Evolutionary conservation across 2,113 vertebrate species (phyloP).

Genomic region (Tiliqua scincoides): DNA sequence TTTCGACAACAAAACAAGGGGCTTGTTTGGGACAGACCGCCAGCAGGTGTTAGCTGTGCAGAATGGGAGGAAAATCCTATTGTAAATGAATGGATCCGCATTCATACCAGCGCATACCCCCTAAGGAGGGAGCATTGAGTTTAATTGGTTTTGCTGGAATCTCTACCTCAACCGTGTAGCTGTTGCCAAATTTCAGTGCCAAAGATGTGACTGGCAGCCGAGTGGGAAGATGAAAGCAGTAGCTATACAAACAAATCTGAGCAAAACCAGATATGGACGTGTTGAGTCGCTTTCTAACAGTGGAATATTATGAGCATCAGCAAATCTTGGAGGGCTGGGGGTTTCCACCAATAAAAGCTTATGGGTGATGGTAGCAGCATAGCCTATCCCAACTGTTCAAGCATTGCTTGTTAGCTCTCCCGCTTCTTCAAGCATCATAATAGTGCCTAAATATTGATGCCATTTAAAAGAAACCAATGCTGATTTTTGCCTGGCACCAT

Average conservation of each 20-base stretch:
- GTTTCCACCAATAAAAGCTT: neutral
- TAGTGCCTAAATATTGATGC: neutral
- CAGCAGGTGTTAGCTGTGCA: constrained; percentile 26
- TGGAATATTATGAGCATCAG: constrained; percentile 50
- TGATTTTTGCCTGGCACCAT: neutral
- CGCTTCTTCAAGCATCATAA: neutral
- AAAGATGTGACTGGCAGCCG: neutral
- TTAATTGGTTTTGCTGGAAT: constrained; percentile 18
- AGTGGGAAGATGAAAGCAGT: constrained; percentile 29
- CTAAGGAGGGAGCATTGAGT: neutral
- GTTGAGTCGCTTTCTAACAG: constrained; percentile 56
- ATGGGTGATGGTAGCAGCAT: neutral
- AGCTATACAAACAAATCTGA: constrained; percentile 39
- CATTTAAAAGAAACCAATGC: neutral
- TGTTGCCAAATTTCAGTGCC: neutral
- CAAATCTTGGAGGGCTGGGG: neutral
- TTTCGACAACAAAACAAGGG: constrained; percentile 1
- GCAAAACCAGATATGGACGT: constrained; percentile 23
- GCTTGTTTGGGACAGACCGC: constrained; percentile 14
- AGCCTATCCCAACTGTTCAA: neutral
- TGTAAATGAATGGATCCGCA: constrained; percentile 15
- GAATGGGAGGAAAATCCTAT: constrained; percentile 5
- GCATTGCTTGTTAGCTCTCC: neutral
- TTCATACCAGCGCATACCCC: constrained; percentile 20
- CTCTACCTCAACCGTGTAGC: neutral